phyloP scores from a whole-genome alignment of 2,113 vertebrate genomes.

The Cariama cristata region DNA sequence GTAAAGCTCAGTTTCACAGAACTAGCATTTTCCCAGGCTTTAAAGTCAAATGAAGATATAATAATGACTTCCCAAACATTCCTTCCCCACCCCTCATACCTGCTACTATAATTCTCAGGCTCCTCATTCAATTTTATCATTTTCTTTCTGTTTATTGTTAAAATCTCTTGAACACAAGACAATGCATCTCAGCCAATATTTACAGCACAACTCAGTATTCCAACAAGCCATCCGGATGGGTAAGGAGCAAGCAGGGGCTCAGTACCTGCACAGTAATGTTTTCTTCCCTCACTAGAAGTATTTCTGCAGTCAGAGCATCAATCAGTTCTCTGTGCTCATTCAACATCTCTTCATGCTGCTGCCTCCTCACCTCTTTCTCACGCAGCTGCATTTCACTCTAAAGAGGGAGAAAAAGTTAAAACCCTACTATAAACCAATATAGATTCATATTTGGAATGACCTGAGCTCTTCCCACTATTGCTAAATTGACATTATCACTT shows the following conservation, averaged over 20 bases:
- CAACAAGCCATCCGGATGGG: neutral
- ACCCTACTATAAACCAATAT: neutral
- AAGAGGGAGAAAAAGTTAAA: neutral
- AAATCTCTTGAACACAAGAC: neutral
- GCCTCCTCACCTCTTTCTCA: conserved; percentile 74
- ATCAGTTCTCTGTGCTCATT: conserved; percentile 86
- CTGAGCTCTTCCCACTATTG: neutral
- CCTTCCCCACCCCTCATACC: fast-evolving
- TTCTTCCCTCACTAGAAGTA: conserved; percentile 85
- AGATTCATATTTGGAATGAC: neutral
- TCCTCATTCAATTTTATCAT: neutral
- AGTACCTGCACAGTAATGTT: conserved; percentile 80
- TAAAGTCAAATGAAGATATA: neutral
- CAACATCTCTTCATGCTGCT: conserved; percentile 76
- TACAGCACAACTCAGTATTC: neutral
- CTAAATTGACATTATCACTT: neutral
- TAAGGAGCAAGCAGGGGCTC: neutral
- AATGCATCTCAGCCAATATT: neutral
- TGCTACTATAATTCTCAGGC: neutral
- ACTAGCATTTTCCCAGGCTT: neutral
- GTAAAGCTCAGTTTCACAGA: neutral
- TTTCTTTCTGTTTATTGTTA: neutral
- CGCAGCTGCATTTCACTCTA: conserved; percentile 82
- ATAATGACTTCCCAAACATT: neutral
- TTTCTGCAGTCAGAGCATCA: conserved; percentile 90